Conservation (phyloP, 2,797 vertebrate species). For the Antrozous pallidus region DNA sequence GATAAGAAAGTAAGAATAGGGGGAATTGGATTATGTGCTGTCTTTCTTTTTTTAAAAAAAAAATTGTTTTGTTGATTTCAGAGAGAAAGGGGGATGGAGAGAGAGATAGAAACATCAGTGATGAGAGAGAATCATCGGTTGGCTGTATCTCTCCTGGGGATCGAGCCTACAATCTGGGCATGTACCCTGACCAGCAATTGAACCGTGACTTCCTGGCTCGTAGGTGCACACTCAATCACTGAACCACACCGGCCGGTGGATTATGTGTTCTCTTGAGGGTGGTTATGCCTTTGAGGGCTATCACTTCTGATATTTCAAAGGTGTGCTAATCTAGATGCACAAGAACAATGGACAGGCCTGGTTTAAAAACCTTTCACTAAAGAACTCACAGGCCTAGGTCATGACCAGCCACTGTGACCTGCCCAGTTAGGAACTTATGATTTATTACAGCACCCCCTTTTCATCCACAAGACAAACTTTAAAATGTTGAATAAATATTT, state of each 20-base stretch:
- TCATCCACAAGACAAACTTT: neutral
- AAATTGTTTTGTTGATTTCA: too few relatives aligned
- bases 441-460: neutral
- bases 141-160: too few relatives aligned
- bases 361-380: neutral
- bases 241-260: neutral
- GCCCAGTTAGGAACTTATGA: neutral
- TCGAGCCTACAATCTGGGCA: too few relatives aligned
- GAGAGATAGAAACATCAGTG: too few relatives aligned
- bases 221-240: too few relatives aligned
- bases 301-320: neutral
- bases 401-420: neutral
- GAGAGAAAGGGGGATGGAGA: too few relatives aligned
- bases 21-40: neutral
- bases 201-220: too few relatives aligned
- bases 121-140: too few relatives aligned
- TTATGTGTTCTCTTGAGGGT: neutral
- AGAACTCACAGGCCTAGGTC: neutral
- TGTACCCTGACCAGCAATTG: too few relatives aligned
- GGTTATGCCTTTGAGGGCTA: neutral
- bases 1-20: neutral
- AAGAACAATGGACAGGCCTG: neutral
- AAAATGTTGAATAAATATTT: neutral
- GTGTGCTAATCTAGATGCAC: neutral
- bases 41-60: too few relatives aligned